These are phyloP conservation scores for Taurulus bubalis DNA, from an alignment of 2,113 vertebrate genomes.

Conservation along the genomic window DNA sequence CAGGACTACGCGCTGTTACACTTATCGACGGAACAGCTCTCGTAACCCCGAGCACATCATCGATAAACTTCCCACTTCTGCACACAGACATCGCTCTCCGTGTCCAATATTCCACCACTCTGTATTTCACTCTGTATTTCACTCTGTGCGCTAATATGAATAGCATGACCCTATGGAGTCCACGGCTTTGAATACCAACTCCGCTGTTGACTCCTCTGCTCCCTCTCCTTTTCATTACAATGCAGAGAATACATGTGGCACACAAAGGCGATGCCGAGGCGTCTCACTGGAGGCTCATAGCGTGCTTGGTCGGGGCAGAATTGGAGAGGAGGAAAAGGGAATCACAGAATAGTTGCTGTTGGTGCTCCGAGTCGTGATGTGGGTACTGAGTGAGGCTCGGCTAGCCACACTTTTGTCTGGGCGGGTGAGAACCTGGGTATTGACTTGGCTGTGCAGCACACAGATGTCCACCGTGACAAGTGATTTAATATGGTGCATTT, in stretches of 20 bases:
- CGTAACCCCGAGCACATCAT: slow-evolving; percentile 15
- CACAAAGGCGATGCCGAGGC: slow-evolving; percentile 21
- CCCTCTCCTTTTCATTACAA: slow-evolving; percentile 38
- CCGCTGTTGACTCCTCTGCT: slow-evolving; percentile 35
- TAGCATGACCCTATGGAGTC: slow-evolving; percentile 22
- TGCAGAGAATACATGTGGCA: slow-evolving; percentile 38
- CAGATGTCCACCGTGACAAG: slow-evolving; percentile 20
- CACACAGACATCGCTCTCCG: slow-evolving; percentile 1
- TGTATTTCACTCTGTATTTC: slow-evolving; percentile 31
- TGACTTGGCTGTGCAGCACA: slow-evolving; percentile 1
- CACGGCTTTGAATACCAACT: slow-evolving; percentile 35
- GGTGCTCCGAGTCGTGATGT: slow-evolving; percentile 51
- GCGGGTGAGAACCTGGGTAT: slow-evolving; percentile 44
- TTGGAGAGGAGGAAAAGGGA: slow-evolving; percentile 49
- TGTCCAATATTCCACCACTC: background rate
- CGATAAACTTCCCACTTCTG: background rate
- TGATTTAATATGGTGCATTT: slow-evolving; percentile 18
- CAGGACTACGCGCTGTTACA: background rate
- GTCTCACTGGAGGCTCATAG: slow-evolving; percentile 43
- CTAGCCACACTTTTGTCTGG: slow-evolving; percentile 41
- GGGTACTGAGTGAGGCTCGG: slow-evolving; percentile 44
- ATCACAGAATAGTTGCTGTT: slow-evolving; percentile 58
- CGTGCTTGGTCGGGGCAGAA: slow-evolving; percentile 35
- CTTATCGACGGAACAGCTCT: background rate
- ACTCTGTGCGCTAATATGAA: slow-evolving; percentile 31